Base-by-base conservation (phyloP, 1,140 invertebrate genomes). In the Daktulosphaira vitifoliae region DNA sequence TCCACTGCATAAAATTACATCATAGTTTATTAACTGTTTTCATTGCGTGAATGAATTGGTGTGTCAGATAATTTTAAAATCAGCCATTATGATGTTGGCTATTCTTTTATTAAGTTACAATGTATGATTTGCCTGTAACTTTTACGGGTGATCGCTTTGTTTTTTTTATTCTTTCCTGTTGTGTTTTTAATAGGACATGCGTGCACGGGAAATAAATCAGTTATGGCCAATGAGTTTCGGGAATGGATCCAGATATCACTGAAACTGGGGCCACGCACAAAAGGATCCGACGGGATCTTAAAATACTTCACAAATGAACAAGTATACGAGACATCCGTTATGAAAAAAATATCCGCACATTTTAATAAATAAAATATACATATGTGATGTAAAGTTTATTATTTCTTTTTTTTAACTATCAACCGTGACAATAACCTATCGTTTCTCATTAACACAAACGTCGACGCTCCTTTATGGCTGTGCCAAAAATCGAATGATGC, bases 361-460 rank as follows among this genome's bases (percentile, higher is more conserved):
- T 18, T 44, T 25, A 56, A 25, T 39, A 42, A n/a, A 3, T n/a
- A 20, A 29, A 1, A 6, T 54, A 16, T 25, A n/a, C 38, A 53
- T 11, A 2, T 50, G 15, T 50, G 13, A 26, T 51, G n/a, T 9
- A 29, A 20, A 25, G 16, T n/a, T n/a, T 39, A 22, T 39, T n/a
- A n/a, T 44, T 44, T 44, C n/a, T 44, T 7, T 44, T 44, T 44
- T 44, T 33, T 20, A 48, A 48, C 44, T 62, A 48, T 48, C 39
- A 62, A 62, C 56, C 56, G 56, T 62, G 56, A 62, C 56, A 62
- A 62, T 62, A 48, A 62, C 56, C 56, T 39, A 62, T 62, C 56
- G 56, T 62, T 62, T 46, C 56, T 62, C 56, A 62, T 62, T 46
- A 62, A 62, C 56, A 62, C 56, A 22, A 23, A 33, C 56, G 56